Conservation (phyloP, 1,140 invertebrate species). For the Parapsyche elsis region DNA sequence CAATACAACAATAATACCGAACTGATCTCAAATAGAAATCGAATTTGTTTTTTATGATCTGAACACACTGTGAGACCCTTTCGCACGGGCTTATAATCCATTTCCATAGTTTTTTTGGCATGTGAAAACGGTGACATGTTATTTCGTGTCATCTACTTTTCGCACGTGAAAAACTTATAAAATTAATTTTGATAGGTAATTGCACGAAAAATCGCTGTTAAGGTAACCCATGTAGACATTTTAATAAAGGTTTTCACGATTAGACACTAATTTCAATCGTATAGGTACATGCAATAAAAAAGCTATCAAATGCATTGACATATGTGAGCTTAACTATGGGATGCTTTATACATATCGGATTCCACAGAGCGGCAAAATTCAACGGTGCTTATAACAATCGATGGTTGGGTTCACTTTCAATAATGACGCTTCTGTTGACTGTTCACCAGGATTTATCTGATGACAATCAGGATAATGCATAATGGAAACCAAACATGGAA, state of each 20-base stretch:
- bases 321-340: too few relatives aligned
- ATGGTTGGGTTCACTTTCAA: background rate
- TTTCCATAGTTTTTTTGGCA: constrained; percentile 33
- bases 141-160: background rate
- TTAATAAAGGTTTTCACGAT: too few relatives aligned
- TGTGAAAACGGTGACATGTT: constrained; percentile 35
- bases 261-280: too few relatives aligned
- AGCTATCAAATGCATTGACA: too few relatives aligned
- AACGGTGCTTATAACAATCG: constrained; percentile 38
- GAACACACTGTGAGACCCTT: constrained; percentile 44
- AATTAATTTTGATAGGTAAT: too few relatives aligned
- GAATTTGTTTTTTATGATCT: constrained; percentile 56
- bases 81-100: constrained; percentile 47
- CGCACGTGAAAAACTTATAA: too few relatives aligned
- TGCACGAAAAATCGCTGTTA: too few relatives aligned
- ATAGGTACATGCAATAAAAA: too few relatives aligned
- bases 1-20: constrained; percentile 52
- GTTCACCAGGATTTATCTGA: background rate
- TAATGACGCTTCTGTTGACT: constrained; percentile 4
- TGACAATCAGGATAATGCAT: background rate
- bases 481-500: constrained; percentile 27
- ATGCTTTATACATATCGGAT: background rate
- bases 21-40: constrained; percentile 53
- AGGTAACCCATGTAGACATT: too few relatives aligned
- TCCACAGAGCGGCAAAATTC: constrained; percentile 52